These are phyloP conservation scores for Hemicrepidius hirtus DNA, from an alignment of 2,888 invertebrate species.

Conservation along the genomic window DNA sequence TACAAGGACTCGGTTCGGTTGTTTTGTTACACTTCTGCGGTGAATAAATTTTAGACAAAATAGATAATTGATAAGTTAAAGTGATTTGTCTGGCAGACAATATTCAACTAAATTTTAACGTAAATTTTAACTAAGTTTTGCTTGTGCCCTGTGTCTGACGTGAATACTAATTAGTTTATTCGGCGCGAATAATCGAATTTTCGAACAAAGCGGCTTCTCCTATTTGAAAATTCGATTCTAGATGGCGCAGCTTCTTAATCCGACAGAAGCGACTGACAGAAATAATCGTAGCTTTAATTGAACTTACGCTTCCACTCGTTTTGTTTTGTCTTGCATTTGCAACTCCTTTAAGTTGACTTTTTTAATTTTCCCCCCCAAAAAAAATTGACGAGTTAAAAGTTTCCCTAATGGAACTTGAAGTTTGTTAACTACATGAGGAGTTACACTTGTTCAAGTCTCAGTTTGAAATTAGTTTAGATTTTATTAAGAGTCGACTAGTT, in stretches of 20 bases:
- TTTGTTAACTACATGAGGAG: no score
- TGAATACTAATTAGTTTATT: conserved; percentile 55
- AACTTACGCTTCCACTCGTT: conserved; percentile 18
- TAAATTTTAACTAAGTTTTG: conserved; percentile 53
- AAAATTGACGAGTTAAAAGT: no score
- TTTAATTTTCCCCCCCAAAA: no score
- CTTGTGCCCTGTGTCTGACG: conserved; percentile 51
- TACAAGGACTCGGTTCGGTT: not conserved
- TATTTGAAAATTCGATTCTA: conserved; percentile 52
- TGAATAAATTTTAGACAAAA: conserved; percentile 33
- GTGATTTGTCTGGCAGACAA: conserved; percentile 51
- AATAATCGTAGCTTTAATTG: conserved; percentile 50
- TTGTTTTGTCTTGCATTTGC: conserved; percentile 32
- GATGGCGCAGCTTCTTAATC: conserved; percentile 51
- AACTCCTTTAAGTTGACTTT: not conserved
- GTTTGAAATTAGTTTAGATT: no score
- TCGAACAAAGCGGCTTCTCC: conserved; percentile 52
- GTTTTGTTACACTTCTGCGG: not conserved
- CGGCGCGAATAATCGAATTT: conserved; percentile 54
- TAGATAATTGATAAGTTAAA: conserved; percentile 51
- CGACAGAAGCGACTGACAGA: conserved; percentile 44
- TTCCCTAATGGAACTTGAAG: no score
- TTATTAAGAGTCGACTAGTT: no score
- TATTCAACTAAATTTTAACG: conserved; percentile 52
- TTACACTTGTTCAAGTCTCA: no score